phyloP scores from a whole-genome alignment of 2,888 invertebrate genomes.

The Alcis repandata region DNA sequence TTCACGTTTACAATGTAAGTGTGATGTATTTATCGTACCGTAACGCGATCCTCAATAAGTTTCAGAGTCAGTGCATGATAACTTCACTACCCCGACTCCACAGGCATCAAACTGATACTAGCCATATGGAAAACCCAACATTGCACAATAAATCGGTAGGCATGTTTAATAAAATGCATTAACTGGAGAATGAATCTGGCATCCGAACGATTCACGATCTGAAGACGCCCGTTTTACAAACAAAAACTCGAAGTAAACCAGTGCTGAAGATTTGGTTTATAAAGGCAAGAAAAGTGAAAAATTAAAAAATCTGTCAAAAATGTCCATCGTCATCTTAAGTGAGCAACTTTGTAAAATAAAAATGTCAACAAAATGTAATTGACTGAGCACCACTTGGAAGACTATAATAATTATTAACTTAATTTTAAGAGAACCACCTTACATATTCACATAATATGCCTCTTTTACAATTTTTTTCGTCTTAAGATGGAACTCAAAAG shows the following conservation, averaged over 20 bases:
- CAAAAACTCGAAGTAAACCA: constrained; percentile 54
- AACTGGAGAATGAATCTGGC: constrained; percentile 64
- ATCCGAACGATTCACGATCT: constrained; percentile 70
- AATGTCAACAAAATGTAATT: no score
- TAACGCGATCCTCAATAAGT: constrained; percentile 12
- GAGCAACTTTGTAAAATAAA: no score
- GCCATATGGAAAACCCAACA: constrained; percentile 15
- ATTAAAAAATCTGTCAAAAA: no score
- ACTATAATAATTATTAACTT: no score
- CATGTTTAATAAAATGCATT: constrained; percentile 57
- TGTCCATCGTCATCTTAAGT: no score
- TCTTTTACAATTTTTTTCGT: background rate
- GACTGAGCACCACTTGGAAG: no score
- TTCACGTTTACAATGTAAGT: background rate
- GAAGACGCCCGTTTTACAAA: constrained; percentile 59
- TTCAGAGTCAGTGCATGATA: constrained; percentile 2
- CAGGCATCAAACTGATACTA: background rate
- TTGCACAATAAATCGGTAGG: constrained; percentile 32
- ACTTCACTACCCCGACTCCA: background rate
- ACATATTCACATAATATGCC: no score
- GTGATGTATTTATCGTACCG: background rate
- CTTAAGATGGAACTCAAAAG: constrained; percentile 35
- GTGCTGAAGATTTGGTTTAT: background rate
- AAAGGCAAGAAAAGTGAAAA: no score
- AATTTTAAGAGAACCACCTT: no score